Percentiles rank a stretch among this genome's conserved stretches.
These are phyloP conservation scores for Atherix ibis DNA, from an alignment of 2,888 invertebrate genomes.

Conservation along the genomic window DNA sequence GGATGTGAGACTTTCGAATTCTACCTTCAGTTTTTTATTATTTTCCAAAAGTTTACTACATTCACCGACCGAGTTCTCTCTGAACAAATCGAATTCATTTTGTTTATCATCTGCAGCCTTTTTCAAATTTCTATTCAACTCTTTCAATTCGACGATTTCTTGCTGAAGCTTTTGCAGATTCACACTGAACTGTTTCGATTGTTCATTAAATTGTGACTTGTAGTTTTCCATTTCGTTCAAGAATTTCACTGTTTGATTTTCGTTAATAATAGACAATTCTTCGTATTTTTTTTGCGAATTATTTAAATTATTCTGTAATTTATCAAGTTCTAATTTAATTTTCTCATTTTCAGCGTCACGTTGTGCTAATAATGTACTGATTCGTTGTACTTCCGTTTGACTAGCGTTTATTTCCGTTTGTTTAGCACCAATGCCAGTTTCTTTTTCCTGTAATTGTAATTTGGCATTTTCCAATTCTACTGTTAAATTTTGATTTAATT, in stretches of 20 bases:
- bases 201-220: too few relatives aligned
- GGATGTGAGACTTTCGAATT: slow-evolving; percentile 29
- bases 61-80: too few relatives aligned
- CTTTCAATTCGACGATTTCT: slow-evolving; percentile 34
- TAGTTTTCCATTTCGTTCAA: slow-evolving; percentile 20
- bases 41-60: slow-evolving; percentile 23
- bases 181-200: slow-evolving; percentile 19
- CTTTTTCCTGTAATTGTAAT: too few relatives aligned
- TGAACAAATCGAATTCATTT: slow-evolving; percentile 24
- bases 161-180: not conserved
- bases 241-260: slow-evolving; percentile 17
- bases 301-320: slow-evolving; percentile 1
- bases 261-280: too few relatives aligned
- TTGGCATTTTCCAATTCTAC: too few relatives aligned
- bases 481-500: too few relatives aligned
- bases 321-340: slow-evolving; percentile 29
- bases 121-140: slow-evolving; percentile 28
- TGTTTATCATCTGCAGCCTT: slow-evolving; percentile 20
- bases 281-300: slow-evolving; percentile 6
- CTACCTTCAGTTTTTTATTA: slow-evolving; percentile 16
- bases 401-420: too few relatives aligned
- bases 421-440: too few relatives aligned
- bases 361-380: not conserved
- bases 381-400: too few relatives aligned
- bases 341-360: slow-evolving; percentile 20